Evolutionary conservation across 2,888 invertebrate genomes (phyloP), one percentile per base, ranked within the genome.

Genomic region (Tenthredo amoena): DNA sequence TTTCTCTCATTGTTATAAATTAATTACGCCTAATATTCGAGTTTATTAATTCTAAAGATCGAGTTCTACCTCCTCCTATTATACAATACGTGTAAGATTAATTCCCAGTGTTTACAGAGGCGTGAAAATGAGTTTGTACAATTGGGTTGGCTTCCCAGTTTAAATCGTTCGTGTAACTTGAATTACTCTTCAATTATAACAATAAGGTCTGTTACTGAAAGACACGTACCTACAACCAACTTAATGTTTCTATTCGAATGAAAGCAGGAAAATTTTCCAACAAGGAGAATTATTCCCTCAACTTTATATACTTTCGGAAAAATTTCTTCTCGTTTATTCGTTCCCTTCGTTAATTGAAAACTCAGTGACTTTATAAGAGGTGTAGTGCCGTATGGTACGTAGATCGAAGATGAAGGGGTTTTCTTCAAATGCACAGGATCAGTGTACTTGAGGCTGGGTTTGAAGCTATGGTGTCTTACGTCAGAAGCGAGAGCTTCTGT

Each of bases 121-220:
- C 76, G 77, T 50, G 77, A 77, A 55, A 77, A 77, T 77, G 50
- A 77, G 26, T 26, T 77, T 55, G n/a, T 77, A 47, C 76, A 77
- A 50, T 50, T 26, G 18, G 77, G 31, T 43, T 26, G 50, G 26
- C 7, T 47, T 55, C 50, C 21, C 77, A 31, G 7, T n/a, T 55
- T 55, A 77, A 77, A 77, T 77, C 34, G 77, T 50, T 50, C 47
- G 31, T 55, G n/a, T 34, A 50, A 77, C 55, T 55, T 31, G 77
- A 74, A 43, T 74, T 40, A 74, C 43, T 74, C 40, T 40, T 43
- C n/a, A 74, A 43, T 74, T 74, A 74, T 74, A 74, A 43, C 43
- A 43, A 40, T 74, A 26, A 74, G 40, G 40, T 40, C 74, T 43
- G 43, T 74, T 43, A 74, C 40, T 12, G 74, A 43, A 40, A 47